Evolutionary conservation across 2,888 invertebrate genomes (phyloP), one percentile per base, ranked within the genome.

Genomic region (Spodoptera picta): DNA sequence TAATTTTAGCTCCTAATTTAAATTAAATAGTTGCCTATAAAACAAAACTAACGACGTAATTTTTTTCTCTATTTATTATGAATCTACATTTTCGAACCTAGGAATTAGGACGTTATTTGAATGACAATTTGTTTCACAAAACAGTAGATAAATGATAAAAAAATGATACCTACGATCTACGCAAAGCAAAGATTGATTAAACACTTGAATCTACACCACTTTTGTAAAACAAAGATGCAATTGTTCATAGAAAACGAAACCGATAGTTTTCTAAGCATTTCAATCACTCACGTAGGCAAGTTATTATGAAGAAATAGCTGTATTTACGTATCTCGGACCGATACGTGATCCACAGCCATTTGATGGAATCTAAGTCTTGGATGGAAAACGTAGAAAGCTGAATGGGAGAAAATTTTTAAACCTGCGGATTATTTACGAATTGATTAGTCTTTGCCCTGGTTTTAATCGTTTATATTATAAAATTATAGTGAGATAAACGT

Each of bases 261-360:
- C 12, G 2, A 46, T 49, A n/a, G 3, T 50, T 71, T 66, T 71
- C 63, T 57, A 46, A 50, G n/a, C 27, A 12, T 27, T n/a, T 9
- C 19, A 19, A 43, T 46, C 12, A 48, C 31, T 27, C 72, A 75
- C 77, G 62, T 72, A 72, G 45, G 31, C 51, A 55, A 27, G n/a
- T 43, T 44, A 66, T 66, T 72, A 75, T 65, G 23, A 49, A 49
- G 58, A 73, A 77, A 77, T 77, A 73, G 56, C 56, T 27, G 57
- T 73, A 63, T 70, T 77, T 69, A 72, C 52, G 63, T 63, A 61
- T 60, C 59, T 50, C 61, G 19, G 12, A 41, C 51, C n/a, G 43
- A 72, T 63, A 77, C 77, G 77, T 77, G 77, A 60, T 62, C 65
- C 14, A 51, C 4, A 31, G 9, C 47, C 47, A 53, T 59, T 53